Conservation (phyloP, 2,888 invertebrate genomes). For the Synanthedon andrenaeformis region DNA sequence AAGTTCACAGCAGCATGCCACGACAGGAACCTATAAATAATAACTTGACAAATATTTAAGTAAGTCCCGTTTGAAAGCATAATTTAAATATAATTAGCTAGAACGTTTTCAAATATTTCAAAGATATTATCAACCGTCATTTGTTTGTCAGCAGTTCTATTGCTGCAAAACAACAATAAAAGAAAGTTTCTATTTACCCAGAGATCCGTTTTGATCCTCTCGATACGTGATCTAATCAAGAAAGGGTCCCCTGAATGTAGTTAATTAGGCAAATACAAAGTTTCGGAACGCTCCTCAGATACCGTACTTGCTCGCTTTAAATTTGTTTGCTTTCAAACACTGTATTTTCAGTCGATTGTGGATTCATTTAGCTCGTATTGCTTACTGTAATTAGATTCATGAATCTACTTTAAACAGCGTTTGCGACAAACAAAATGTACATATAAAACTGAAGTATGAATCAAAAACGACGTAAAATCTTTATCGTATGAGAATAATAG, state of each 20-base stretch:
- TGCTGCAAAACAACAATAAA: conserved; percentile 42
- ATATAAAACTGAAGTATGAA: too few species aligned
- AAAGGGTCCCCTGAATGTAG: conserved; percentile 46
- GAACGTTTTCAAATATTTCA: background rate
- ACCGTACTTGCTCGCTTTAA: conserved; percentile 18
- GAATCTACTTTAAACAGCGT: too few species aligned
- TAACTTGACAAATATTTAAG: too few species aligned
- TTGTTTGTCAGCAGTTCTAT: conserved; percentile 27
- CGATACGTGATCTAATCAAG: conserved; percentile 60
- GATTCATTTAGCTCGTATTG: conserved; percentile 4
- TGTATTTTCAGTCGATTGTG: conserved; percentile 19
- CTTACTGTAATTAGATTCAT: conserved; percentile 1
- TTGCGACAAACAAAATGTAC: too few species aligned
- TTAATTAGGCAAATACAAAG: conserved; percentile 60
- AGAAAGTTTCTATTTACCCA: conserved; percentile 48
- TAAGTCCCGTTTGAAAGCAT: background rate
- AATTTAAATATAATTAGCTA: background rate
- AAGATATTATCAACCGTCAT: conserved; percentile 19
- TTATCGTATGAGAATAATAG: too few species aligned
- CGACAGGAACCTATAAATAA: too few species aligned
- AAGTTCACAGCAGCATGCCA: too few species aligned
- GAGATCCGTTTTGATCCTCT: conserved; percentile 45
- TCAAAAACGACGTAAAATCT: too few species aligned
- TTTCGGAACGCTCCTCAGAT: conserved; percentile 25
- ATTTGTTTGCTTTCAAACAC: conserved; percentile 38